These are phyloP conservation scores for Heliconius sara DNA, from an alignment of 2,888 invertebrate genomes.

Conservation along the genomic window DNA sequence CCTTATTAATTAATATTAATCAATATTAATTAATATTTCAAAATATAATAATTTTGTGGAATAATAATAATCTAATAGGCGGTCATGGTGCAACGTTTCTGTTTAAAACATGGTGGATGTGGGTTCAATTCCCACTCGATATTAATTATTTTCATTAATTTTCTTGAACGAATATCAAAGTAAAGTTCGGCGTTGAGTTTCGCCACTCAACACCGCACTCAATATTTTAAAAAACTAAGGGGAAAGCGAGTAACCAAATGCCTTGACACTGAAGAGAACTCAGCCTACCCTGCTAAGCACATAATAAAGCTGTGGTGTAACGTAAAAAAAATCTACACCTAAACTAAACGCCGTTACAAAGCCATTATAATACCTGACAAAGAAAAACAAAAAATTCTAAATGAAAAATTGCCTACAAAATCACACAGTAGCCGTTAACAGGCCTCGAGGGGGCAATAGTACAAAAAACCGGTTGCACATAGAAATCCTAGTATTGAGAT, in stretches of 20 bases:
- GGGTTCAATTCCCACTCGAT: neutral
- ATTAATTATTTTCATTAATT: neutral
- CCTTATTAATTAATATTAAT: conserved; percentile 14
- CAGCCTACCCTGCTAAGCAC: neutral
- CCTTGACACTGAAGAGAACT: too few relatives aligned
- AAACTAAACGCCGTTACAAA: neutral
- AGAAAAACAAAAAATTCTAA: conserved; percentile 43
- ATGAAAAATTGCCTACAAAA: conserved; percentile 51
- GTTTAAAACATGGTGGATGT: neutral
- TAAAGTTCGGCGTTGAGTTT: too few relatives aligned
- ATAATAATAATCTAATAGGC: too few relatives aligned
- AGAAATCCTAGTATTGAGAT: conserved; percentile 35
- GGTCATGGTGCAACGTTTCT: too few relatives aligned
- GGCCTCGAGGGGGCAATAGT: conserved; percentile 49
- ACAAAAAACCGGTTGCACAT: conserved; percentile 37
- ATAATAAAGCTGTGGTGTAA: neutral
- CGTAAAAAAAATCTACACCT: neutral
- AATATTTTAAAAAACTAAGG: too few relatives aligned
- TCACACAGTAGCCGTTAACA: conserved; percentile 50
- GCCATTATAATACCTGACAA: conserved; percentile 27
- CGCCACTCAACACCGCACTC: too few relatives aligned
- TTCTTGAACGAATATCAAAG: too few relatives aligned
- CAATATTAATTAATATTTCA: conserved; percentile 2
- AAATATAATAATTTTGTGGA: too few relatives aligned
- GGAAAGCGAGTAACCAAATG: too few relatives aligned